phyloP scores from a whole-genome alignment of 2,888 invertebrate species.

The Megaustenia siamemsis region DNA sequence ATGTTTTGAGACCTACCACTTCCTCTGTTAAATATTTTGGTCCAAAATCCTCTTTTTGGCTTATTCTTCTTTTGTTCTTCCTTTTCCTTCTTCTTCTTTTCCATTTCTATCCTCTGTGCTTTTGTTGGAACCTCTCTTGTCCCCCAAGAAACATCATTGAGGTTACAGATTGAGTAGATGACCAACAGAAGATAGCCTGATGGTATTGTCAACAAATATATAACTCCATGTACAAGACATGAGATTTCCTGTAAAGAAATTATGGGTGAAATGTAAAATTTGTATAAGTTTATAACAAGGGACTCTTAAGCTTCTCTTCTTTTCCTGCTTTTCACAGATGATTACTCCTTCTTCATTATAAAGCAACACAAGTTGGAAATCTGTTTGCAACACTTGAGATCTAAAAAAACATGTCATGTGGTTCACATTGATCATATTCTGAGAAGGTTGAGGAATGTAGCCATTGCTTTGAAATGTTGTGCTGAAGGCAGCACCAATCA shows the following conservation, averaged over 20 bases:
- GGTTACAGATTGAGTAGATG: slow-evolving; percentile 76
- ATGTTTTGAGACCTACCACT: slow-evolving; percentile 10
- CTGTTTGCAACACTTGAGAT: no score
- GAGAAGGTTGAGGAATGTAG: no score
- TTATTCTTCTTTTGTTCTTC: slow-evolving; percentile 88
- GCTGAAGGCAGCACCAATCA: no score
- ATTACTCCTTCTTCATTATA: no score
- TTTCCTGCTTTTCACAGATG: not conserved
- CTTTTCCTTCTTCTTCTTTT: slow-evolving; percentile 85
- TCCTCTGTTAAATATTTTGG: slow-evolving; percentile 45
- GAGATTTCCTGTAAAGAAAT: slow-evolving; percentile 23
- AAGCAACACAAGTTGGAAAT: no score
- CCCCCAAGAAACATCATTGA: slow-evolving; percentile 78
- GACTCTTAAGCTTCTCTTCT: not conserved
- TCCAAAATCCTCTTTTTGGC: slow-evolving; percentile 85
- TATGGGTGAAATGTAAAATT: no score
- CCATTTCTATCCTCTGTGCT: slow-evolving; percentile 68
- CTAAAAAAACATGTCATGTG: no score
- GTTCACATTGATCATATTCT: no score
- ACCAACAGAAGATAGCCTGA: slow-evolving; percentile 78
- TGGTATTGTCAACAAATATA: slow-evolving; percentile 77
- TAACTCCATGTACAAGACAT: slow-evolving; percentile 59
- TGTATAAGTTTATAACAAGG: no score
- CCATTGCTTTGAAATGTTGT: no score
- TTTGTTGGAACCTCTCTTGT: slow-evolving; percentile 76